Percentiles rank a stretch among this genome's conserved stretches.
Evolutionary conservation across 2,888 invertebrate genomes (phyloP).

Genomic region (Mimas tiliae): DNA sequence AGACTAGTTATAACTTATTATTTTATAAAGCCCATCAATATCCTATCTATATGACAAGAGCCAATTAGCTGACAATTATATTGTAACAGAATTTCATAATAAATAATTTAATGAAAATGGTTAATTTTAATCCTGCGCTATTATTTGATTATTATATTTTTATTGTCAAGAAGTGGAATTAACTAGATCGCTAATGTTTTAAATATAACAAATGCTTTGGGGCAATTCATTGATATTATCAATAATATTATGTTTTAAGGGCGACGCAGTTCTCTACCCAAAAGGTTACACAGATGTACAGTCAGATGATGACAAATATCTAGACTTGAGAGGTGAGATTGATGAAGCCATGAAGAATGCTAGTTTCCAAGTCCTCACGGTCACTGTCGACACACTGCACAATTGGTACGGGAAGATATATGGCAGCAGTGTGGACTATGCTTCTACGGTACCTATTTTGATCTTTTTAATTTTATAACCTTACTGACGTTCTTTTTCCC

Average conservation of each 20-base stretch:
- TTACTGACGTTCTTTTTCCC: too few relatives aligned
- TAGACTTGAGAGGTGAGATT: slow-evolving; percentile 68
- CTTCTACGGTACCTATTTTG: slow-evolving; percentile 56
- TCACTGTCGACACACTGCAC: slow-evolving; percentile 58
- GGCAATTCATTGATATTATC: background rate
- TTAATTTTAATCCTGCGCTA: background rate
- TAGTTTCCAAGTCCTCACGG: slow-evolving; percentile 58
- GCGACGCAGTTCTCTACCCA: slow-evolving; percentile 73
- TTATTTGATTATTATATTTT: background rate
- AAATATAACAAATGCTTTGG: background rate
- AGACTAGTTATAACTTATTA: background rate
- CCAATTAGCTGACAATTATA: slow-evolving; percentile 1
- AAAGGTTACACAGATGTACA: slow-evolving; percentile 59
- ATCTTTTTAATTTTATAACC: background rate
- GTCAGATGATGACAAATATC: slow-evolving; percentile 67
- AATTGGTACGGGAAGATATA: slow-evolving; percentile 68
- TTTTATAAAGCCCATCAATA: background rate
- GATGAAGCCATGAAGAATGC: slow-evolving; percentile 71
- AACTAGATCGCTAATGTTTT: background rate
- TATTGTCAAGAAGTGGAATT: background rate
- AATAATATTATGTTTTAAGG: slow-evolving; percentile 49
- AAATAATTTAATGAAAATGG: background rate
- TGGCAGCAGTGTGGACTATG: slow-evolving; percentile 74
- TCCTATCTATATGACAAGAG: background rate
- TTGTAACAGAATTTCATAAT: background rate